Evolutionary conservation across 2,888 invertebrate species (phyloP), one percentile per base, ranked within the genome.

Genomic region (Ornithoptera alexandrae): DNA sequence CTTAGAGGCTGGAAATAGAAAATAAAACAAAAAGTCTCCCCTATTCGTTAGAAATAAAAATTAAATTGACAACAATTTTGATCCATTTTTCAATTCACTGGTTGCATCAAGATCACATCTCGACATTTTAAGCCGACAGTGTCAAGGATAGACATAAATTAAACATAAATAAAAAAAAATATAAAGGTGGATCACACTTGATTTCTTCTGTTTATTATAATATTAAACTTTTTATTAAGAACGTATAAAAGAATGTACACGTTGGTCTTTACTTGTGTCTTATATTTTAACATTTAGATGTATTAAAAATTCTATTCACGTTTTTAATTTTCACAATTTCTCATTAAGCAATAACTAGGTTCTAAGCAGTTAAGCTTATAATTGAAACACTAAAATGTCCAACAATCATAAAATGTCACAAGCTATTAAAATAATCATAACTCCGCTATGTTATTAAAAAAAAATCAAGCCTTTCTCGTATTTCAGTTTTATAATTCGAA

Each of bases 371-470:
- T 62, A 69, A 62, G 69, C 62, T 69, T 69, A 7, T 69, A 62
- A 69, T 66, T 69, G 58, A 66, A 69, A 59, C 18, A 61, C 65
- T 65, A 62, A 62, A 62, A 62, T 22, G 50, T 20, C 50, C 62
- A 36, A 62, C 50, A 39, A 57, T 36, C 62, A 39, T 69, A 62
- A 66, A 69, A 69, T 39, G 50, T 65, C 65, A 59, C 10, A 65
- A 22, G 1, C 66, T 63, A 63, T 67, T 70, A 63, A 70, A 67
- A 60, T 46, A 61, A 66, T 24, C 17, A 58, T 59, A 46, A 61
- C 61, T 56, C 56, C 18, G 53, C 39, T 60, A 56, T 39, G 36
- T 53, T n/a, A 63, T 46, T 17, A 42, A 18, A 61, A 61, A 61
- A 59, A 60, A 36, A 15, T 36, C 36, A 30, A 60, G 18, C 60